Evolutionary conservation across 2,113 vertebrate species (phyloP), one percentile per base, ranked within the genome.

Genomic region (Cygnus buccinator): DNA sequence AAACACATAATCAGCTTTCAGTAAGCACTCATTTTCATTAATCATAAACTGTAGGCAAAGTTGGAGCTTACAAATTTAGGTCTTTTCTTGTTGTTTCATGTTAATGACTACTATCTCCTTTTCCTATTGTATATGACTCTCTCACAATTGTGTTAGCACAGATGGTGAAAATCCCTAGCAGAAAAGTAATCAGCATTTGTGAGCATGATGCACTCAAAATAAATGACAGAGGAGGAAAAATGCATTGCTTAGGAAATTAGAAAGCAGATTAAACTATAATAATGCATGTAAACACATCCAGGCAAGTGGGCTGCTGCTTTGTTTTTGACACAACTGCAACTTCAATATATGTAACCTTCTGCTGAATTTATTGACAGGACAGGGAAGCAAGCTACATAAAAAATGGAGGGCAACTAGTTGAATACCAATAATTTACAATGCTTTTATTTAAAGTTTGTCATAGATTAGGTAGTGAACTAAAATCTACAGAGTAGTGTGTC

Each of bases 1-100:
- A 97, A 97, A 92, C 82, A 96, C 89, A 94, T 97, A 96, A 98
- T 97, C 97, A 96, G 93, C 92, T 97, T 97, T 97, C 94, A 93
- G 92, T 93, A 95, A 97, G 80, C 88, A 87, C 87, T 91, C 71
- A 52, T 97, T 93, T 95, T 89, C 97, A 97, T 98, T 97, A 97
- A 98, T 98, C 97, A 96, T 97, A 96, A 97, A 97, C 89, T 88
- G 43, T 89, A 94, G 96, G 96, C 87, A 96, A 95, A 97, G 92
- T 95, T 94, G 90, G 78, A 94, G 89, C 95, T 95, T 97, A 96
- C 82, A 96, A 94, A 97, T 96, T 97, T 96, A 95, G 92, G 87
- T 94, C 81, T 90, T 90, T 97, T 97, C 94, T 95, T 96, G 92
- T 96, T 97, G 87, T 91, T 98, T 97, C 87, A 84, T 92, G 95